Conservation (phyloP, 2,113 vertebrate genomes). For the Mesocricetus auratus region DNA sequence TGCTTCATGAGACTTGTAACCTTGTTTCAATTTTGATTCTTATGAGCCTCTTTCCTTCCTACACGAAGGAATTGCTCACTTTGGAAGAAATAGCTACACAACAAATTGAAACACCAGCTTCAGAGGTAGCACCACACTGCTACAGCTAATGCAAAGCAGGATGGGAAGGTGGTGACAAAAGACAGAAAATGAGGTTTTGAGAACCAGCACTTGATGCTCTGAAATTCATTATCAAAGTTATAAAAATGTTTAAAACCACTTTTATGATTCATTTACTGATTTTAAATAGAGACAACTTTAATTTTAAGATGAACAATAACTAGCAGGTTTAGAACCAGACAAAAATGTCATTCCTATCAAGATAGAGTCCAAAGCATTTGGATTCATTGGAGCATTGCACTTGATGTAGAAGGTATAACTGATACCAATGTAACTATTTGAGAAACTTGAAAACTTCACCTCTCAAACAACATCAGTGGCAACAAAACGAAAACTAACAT, state of each 20-base stretch:
- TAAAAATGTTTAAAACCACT: background rate
- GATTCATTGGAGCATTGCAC: background rate
- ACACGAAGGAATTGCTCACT: background rate
- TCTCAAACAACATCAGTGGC: background rate
- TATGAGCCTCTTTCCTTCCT: background rate
- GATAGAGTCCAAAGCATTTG: background rate
- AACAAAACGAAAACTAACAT: background rate
- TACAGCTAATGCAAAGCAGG: background rate
- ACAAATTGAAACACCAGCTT: background rate
- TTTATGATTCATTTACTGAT: constrained; percentile 27
- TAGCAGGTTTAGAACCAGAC: background rate
- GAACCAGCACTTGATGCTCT: background rate
- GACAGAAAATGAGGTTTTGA: background rate
- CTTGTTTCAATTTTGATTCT: background rate
- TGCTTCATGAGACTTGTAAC: background rate
- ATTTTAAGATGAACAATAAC: background rate
- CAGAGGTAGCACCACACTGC: background rate
- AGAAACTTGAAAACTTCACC: background rate
- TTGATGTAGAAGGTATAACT: background rate
- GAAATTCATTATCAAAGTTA: constrained; percentile 41
- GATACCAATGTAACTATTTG: background rate
- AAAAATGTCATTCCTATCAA: background rate
- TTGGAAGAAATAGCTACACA: background rate
- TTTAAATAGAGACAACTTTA: background rate
- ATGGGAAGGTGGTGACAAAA: background rate